A percentile compares a stretch with the other conserved stretches of the same genome.
phyloP scores from a whole-genome alignment of 1,140 invertebrate species.

The Samia ricini region DNA sequence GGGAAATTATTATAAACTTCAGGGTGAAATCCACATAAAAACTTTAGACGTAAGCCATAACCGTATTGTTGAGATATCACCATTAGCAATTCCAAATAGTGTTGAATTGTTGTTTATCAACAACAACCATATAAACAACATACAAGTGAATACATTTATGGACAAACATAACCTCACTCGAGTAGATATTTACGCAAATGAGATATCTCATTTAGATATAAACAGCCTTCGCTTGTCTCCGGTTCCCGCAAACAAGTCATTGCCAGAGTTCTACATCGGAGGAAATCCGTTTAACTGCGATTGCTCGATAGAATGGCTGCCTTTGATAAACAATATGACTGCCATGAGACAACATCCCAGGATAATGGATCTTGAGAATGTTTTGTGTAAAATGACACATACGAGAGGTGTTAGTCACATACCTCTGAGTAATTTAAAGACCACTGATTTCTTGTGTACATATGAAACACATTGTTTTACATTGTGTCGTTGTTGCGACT shows the following conservation, averaged over 20 bases:
- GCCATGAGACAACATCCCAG: constrained; percentile 87
- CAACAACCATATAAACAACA: constrained; percentile 90
- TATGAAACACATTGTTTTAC: constrained; percentile 96
- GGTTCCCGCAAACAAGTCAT: constrained; percentile 82
- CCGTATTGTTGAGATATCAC: constrained; percentile 87
- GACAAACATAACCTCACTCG: constrained; percentile 89
- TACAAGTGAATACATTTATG: constrained; percentile 91
- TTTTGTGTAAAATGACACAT: constrained; percentile 90
- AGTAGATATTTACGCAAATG: constrained; percentile 94
- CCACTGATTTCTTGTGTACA: constrained; percentile 91
- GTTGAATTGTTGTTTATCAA: constrained; percentile 93
- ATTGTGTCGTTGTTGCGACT: constrained; percentile 95
- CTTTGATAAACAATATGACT: constrained; percentile 90
- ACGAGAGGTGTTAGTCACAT: constrained; percentile 83
- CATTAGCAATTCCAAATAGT: constrained; percentile 90
- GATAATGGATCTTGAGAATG: constrained; percentile 91
- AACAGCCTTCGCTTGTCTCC: constrained; percentile 86
- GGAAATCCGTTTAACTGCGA: constrained; percentile 95
- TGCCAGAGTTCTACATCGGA: constrained; percentile 93
- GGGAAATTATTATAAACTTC: constrained; percentile 90
- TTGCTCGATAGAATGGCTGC: constrained; percentile 95
- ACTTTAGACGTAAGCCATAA: constrained; percentile 93
- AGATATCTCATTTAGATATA: constrained; percentile 88
- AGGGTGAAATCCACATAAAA: constrained; percentile 87
- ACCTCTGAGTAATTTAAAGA: constrained; percentile 80